Evolutionary conservation across 1,140 invertebrate species (phyloP).

Genomic region (Euglossa dilemma): DNA sequence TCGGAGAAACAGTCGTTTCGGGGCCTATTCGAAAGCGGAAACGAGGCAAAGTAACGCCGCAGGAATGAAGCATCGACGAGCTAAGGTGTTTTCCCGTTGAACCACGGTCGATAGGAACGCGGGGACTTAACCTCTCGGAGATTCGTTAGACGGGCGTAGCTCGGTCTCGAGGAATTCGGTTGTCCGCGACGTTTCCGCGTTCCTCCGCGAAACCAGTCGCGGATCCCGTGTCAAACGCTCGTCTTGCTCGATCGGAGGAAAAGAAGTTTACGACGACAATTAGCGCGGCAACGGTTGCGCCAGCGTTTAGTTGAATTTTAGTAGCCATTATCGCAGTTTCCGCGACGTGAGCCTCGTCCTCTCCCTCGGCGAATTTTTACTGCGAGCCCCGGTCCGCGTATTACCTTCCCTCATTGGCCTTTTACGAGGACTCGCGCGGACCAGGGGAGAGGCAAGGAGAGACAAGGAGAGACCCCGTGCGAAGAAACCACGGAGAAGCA

Average conservation of each 20-base stretch:
- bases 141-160: no score
- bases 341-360: background rate
- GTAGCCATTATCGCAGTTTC: conserved; percentile 62
- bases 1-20: conserved; percentile 18
- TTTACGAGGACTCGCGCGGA: conserved; percentile 51
- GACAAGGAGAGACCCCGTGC: background rate
- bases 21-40: background rate
- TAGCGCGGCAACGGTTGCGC: conserved; percentile 58
- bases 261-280: conserved; percentile 64
- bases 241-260: conserved; percentile 27
- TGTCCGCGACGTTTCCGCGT: background rate
- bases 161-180: background rate
- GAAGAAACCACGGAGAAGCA: conserved; percentile 49
- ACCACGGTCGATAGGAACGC: no score
- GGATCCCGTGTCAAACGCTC: background rate
- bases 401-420: conserved; percentile 19
- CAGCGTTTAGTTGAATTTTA: conserved; percentile 68
- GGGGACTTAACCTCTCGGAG: no score
- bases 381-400: conserved; percentile 34
- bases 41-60: background rate
- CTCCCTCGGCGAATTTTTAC: conserved; percentile 60
- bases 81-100: no score
- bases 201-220: background rate
- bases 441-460: background rate
- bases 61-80: background rate